Conservation (phyloP, 2,797 vertebrate genomes). For the Sebastes trivittatus region DNA sequence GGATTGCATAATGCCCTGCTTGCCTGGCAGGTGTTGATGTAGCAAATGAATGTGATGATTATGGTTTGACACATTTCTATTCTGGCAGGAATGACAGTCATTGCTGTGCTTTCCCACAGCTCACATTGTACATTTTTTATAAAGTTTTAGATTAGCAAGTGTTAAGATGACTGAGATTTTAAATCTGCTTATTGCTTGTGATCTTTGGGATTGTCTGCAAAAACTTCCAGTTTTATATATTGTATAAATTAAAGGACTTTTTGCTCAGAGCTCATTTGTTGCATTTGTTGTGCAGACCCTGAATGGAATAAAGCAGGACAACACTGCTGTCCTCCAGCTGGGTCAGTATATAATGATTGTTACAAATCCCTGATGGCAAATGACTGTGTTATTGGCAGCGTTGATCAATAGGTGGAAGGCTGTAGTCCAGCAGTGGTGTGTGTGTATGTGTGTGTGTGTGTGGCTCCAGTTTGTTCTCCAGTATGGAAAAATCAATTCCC, state of each 20-base stretch:
- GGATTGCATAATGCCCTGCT: constrained; percentile 54
- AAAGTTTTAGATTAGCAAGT: constrained; percentile 34
- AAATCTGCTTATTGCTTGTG: constrained; percentile 10
- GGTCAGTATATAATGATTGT: constrained; percentile 73
- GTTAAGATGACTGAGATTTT: constrained; percentile 23
- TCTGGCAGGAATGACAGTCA: constrained; percentile 54
- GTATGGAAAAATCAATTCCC: constrained; percentile 75
- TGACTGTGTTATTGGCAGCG: constrained; percentile 74
- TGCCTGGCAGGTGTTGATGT: constrained; percentile 61
- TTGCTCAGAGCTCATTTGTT: constrained; percentile 31
- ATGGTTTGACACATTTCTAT: constrained; percentile 66
- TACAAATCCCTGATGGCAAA: constrained; percentile 77
- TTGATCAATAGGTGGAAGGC: constrained; percentile 75
- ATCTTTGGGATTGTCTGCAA: background rate
- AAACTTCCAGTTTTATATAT: background rate
- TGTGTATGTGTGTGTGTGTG: background rate
- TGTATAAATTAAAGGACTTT: constrained; percentile 3
- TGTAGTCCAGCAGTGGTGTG: constrained; percentile 34
- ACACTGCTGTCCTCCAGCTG: constrained; percentile 50
- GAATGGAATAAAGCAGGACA: constrained; percentile 52
- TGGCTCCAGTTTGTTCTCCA: constrained; percentile 56
- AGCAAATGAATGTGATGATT: constrained; percentile 58
- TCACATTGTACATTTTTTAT: constrained; percentile 25
- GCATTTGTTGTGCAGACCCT: constrained; percentile 14
- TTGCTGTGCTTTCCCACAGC: constrained; percentile 45